These are phyloP conservation scores for Noctuana brunneofusca DNA, from an alignment of 2,888 invertebrate genomes.

Conservation along the genomic window DNA sequence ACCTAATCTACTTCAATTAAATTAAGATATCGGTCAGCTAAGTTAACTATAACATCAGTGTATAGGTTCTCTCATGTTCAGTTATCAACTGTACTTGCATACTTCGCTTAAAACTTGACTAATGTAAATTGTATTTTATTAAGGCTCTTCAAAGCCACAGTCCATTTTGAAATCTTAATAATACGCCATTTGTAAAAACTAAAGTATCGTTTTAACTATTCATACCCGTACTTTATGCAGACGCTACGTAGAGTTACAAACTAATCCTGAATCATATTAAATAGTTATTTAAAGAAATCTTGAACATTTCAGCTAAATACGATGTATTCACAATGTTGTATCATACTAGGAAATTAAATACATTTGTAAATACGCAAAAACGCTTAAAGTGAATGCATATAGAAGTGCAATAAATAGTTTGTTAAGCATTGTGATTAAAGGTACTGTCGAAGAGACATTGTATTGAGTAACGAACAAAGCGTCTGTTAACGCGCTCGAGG, in stretches of 20 bases:
- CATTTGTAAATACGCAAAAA: conserved; percentile 4
- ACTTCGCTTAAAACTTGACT: too few relatives aligned
- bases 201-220: not conserved
- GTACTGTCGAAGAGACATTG: conserved; percentile 11
- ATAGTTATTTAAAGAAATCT: not conserved
- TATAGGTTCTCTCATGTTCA: too few relatives aligned
- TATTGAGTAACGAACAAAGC: conserved; percentile 5
- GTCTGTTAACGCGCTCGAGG: conserved; percentile 4
- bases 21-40: too few relatives aligned
- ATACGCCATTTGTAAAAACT: not conserved
- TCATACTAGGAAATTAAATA: not conserved
- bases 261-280: not conserved
- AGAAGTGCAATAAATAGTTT: not conserved
- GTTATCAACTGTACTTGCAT: too few relatives aligned
- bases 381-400: conserved; percentile 2
- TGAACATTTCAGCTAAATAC: conserved; percentile 5
- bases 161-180: not conserved
- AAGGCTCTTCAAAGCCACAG: too few relatives aligned
- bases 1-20: too few relatives aligned
- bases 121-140: too few relatives aligned
- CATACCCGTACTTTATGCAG: too few relatives aligned
- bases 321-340: not conserved
- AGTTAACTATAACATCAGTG: too few relatives aligned
- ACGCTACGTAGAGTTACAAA: too few relatives aligned
- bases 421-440: conserved; percentile 10